phyloP scores from a whole-genome alignment of 1,140 invertebrate species.

The Conus ventricosus region DNA sequence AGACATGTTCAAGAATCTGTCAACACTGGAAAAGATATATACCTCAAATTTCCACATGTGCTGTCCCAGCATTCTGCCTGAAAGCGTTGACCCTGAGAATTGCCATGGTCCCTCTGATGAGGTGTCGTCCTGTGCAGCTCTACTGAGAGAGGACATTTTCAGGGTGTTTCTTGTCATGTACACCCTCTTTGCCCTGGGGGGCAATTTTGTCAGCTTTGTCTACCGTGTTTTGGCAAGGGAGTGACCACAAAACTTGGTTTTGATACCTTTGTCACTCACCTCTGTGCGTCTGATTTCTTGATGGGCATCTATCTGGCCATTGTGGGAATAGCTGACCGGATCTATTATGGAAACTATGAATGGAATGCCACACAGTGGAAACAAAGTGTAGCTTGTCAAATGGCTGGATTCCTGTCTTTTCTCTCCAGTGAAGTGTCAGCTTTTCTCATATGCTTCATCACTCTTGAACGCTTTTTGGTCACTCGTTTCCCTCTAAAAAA shows the following conservation, averaged over 20 bases:
- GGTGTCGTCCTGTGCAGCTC: conserved; percentile 37
- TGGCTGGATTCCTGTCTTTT: conserved; percentile 60
- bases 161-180: conserved; percentile 46
- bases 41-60: conserved; percentile 12
- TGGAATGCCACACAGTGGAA: conserved; percentile 55
- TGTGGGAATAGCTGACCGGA: conserved; percentile 58
- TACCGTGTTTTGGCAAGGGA: conserved; percentile 33
- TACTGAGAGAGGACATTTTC: conserved; percentile 41
- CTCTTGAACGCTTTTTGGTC: conserved; percentile 54
- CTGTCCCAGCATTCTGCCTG: conserved; percentile 11
- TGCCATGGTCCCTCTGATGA: not conserved
- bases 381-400: conserved; percentile 48
- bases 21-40: not conserved
- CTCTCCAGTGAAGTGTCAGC: conserved; percentile 60
- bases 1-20: not conserved
- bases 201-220: conserved; percentile 50
- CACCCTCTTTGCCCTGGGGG: conserved; percentile 40
- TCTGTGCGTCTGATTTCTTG: conserved; percentile 59
- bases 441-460: conserved; percentile 54
- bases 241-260: conserved; percentile 41
- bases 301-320: conserved; percentile 68
- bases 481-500: conserved; percentile 59
- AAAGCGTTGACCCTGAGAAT: not conserved
- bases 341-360: conserved; percentile 57
- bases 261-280: conserved; percentile 50